Evolutionary conservation across 2,113 vertebrate genomes (phyloP), one percentile per base, ranked within the genome.

Genomic region (Girardinichthys multiradiatus): DNA sequence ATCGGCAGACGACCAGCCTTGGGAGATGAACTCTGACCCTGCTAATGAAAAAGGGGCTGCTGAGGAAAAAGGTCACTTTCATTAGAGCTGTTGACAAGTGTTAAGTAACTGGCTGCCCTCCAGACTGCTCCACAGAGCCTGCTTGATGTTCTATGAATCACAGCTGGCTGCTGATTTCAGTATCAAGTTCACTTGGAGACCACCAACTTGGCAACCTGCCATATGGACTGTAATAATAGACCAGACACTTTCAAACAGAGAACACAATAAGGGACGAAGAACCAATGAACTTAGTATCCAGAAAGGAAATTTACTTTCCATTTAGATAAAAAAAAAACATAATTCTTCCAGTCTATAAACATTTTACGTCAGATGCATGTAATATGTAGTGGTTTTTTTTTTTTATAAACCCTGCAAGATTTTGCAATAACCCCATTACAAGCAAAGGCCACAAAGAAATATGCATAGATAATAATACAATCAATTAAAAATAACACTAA

Each of bases 51-150:
- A 93, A 89, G 91, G 88, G 90, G 85, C 89, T 85, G 66, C 71
- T 33, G 69, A 85, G 80, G 14, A 77, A 87, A 87, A 91, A 83
- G 79, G 74, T 84, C 85, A 87, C 80, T 92, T 94, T 94, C 89
- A 94, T 92, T 91, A 87, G 62, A 85, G 66, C 85, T 91, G 89
- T 90, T 91, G 92, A 94, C 89, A 89, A 91, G 91, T 90, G 90
- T 89, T 89, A 91, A 91, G 90, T 88, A 86, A 86, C 79, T 85
- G 76, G 78, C 86, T 42, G 75, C 71, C 80, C 79, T 82, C 87
- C 89, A 89, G 86, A 90, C 80, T 11, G 69, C 74, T 86, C 63
- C 29, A 39, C 60, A 37, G 63, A 59, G 76, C 51, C 81, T 75
- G 82, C 81, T 74, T 75, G 67, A 81, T 86, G 87, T 70, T 70